phyloP scores from a whole-genome alignment of 2,797 vertebrate genomes.

The Amphiprion clarkii region DNA sequence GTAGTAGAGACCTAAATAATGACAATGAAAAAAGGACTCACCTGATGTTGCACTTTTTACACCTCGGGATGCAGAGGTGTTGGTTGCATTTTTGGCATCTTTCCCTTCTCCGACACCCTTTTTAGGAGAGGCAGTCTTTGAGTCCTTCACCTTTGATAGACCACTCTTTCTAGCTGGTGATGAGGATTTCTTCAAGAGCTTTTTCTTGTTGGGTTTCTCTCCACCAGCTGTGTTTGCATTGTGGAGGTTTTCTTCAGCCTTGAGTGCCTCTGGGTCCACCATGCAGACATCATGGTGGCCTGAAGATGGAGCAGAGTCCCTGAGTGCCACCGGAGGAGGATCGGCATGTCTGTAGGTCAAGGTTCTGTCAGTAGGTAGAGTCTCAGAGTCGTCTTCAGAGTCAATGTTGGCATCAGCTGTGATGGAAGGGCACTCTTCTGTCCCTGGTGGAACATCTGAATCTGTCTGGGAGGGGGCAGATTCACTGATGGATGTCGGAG shows the following conservation, averaged over 20 bases:
- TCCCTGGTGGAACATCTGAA: conserved; percentile 96
- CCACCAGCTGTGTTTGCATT: conserved; percentile 91
- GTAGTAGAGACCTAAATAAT: neutral
- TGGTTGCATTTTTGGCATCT: conserved; percentile 97
- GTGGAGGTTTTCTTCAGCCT: conserved; percentile 90
- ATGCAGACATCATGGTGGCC: conserved; percentile 95
- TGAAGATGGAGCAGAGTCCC: conserved; percentile 92
- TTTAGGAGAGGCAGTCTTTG: conserved; percentile 92
- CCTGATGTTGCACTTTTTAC: conserved; percentile 91
- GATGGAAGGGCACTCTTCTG: conserved; percentile 98
- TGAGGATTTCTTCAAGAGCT: conserved; percentile 91
- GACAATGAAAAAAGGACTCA: conserved; percentile 62
- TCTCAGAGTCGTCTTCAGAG: conserved; percentile 98
- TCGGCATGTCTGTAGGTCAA: conserved; percentile 94
- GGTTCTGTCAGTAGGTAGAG: conserved; percentile 96
- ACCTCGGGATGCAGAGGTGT: conserved; percentile 92
- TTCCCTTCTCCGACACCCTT: conserved; percentile 92
- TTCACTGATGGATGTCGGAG: conserved; percentile 96
- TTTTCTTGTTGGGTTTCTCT: conserved; percentile 94
- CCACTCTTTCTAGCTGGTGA: conserved; percentile 92
- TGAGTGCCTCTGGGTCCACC: conserved; percentile 95
- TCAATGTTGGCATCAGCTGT: conserved; percentile 99
- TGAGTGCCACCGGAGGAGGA: conserved; percentile 89
- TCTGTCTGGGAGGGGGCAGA: conserved; percentile 96
- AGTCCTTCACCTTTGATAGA: conserved; percentile 91